These are phyloP conservation scores for Sinonovacula constricta DNA, from an alignment of 1,140 invertebrate species.

Conservation along the genomic window DNA sequence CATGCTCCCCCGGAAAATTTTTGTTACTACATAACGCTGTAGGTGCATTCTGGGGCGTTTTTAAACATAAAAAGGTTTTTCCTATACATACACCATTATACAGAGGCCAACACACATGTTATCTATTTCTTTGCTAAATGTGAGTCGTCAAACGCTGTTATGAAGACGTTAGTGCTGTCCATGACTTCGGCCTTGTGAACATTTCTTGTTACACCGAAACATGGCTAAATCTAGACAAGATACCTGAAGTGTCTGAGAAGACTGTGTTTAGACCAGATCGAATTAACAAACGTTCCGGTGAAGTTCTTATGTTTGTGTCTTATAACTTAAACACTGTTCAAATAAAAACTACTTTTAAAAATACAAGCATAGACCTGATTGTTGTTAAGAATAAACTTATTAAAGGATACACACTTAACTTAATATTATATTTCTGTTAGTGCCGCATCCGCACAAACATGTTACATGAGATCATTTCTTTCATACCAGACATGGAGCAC, in stretches of 20 bases:
- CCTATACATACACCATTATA: not conserved
- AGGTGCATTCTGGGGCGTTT: no score
- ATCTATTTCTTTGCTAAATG: slow-evolving; percentile 18
- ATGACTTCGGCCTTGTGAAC: not conserved
- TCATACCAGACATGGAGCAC: not conserved
- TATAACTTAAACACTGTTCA: not conserved
- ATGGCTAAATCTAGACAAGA: not conserved
- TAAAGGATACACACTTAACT: not conserved
- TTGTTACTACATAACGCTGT: no score
- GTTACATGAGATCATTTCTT: not conserved
- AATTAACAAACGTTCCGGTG: not conserved
- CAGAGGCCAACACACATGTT: slow-evolving; percentile 2
- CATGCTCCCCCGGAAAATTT: no score
- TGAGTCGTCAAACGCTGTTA: not conserved
- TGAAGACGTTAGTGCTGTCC: not conserved
- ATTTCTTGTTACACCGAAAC: not conserved
- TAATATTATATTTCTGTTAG: not conserved
- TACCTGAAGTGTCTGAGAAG: not conserved
- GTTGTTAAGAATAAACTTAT: not conserved
- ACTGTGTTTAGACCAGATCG: not conserved
- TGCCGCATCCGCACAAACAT: not conserved
- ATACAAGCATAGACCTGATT: not conserved
- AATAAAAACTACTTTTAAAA: not conserved
- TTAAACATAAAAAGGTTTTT: no score
- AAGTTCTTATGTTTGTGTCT: not conserved